Percentiles rank a stretch among this genome's conserved stretches.
phyloP scores from a whole-genome alignment of 2,113 vertebrate genomes.

The Rattus rattus region DNA sequence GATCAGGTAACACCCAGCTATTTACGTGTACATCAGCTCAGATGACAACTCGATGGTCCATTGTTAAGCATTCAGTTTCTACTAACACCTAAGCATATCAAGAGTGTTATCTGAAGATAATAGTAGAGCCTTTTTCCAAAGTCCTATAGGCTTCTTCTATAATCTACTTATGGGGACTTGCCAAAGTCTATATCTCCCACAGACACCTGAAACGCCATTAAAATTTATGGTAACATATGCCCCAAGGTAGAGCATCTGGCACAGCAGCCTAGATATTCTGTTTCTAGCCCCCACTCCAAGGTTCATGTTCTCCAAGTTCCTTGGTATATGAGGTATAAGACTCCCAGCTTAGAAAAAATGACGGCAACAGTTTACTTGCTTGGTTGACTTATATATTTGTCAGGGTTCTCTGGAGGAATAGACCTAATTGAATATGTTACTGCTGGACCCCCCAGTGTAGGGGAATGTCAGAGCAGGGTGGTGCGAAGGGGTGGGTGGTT shows the following conservation, averaged over 20 bases:
- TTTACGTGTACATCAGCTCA: neutral
- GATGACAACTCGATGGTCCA: neutral
- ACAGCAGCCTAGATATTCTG: neutral
- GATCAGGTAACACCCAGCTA: neutral
- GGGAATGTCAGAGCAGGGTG: no score
- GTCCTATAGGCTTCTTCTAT: neutral
- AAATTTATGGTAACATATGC: neutral
- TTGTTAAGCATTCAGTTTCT: neutral
- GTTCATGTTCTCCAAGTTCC: neutral
- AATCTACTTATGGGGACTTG: no score
- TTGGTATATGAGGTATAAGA: neutral
- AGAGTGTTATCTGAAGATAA: neutral
- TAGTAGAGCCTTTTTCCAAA: neutral
- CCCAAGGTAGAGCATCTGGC: neutral
- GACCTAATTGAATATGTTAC: neutral
- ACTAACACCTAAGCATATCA: neutral
- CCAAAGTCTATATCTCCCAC: neutral
- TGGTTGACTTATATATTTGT: neutral
- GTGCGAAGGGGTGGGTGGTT: no score
- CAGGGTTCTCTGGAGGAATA: neutral
- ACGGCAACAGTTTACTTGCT: neutral
- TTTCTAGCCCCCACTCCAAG: neutral
- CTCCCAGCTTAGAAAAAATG: neutral
- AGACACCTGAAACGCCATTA: neutral
- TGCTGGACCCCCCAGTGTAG: no score